These are phyloP conservation scores for Chaetogeoica ovagalla DNA, from an alignment of 2,888 invertebrate species.

Conservation along the genomic window DNA sequence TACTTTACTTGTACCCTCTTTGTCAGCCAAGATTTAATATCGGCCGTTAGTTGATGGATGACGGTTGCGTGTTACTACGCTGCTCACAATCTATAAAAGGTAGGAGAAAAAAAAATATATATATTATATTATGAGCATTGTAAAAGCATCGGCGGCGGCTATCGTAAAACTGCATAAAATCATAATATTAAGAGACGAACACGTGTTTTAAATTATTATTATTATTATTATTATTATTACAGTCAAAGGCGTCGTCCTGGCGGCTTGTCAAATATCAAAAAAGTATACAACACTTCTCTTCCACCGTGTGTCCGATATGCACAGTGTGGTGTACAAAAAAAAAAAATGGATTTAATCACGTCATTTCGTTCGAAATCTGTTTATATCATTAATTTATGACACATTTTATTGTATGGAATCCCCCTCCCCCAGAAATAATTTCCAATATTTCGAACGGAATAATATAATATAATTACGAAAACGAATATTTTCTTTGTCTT, in stretches of 20 bases:
- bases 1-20: constrained; percentile 24
- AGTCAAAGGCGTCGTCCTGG: constrained; percentile 17
- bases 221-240: constrained; percentile 46
- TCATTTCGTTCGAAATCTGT: too few species aligned
- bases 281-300: background rate
- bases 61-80: constrained; percentile 39
- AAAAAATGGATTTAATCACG: too few species aligned
- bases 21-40: constrained; percentile 52
- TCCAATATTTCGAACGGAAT: too few species aligned
- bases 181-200: constrained; percentile 48
- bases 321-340: too few species aligned
- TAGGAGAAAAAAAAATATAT: background rate
- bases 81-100: constrained; percentile 29
- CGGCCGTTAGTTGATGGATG: constrained; percentile 49
- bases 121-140: background rate
- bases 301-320: background rate
- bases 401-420: too few species aligned
- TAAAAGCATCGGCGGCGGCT: background rate
- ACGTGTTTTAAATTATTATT: constrained; percentile 47
- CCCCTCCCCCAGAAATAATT: too few species aligned
- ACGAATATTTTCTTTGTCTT: too few species aligned
- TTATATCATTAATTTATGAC: too few species aligned
- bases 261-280: constrained; percentile 37
- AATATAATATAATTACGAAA: too few species aligned
- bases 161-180: constrained; percentile 1